Conservation (phyloP, 2,888 invertebrate genomes). For the Hetaerina titia region DNA sequence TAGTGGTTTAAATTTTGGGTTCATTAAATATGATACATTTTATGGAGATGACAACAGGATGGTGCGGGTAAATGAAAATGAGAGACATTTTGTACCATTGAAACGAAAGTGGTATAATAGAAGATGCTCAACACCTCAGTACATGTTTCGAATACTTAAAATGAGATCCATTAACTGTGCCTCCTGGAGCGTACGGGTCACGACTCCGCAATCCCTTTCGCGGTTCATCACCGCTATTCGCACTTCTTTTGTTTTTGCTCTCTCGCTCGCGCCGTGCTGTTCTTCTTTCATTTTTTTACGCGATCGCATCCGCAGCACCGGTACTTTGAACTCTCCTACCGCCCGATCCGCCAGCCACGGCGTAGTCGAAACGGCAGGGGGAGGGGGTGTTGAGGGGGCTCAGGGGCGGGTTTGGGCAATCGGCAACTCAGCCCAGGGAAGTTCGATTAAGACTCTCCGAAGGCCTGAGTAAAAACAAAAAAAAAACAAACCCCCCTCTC, state of each 20-base stretch:
- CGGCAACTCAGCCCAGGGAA: neutral
- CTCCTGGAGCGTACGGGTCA: neutral
- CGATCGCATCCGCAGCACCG: neutral
- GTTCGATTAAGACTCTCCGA: neutral
- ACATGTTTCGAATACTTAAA: no score
- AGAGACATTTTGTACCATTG: no score
- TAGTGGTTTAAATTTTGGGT: no score
- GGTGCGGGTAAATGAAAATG: no score
- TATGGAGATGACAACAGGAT: no score
- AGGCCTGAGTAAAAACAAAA: neutral
- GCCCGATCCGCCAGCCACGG: neutral
- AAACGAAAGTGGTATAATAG: no score
- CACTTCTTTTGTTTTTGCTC: neutral
- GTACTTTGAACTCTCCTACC: constrained; percentile 21
- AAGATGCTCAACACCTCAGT: no score
- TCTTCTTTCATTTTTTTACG: neutral
- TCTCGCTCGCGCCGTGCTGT: neutral
- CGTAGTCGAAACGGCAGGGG: neutral
- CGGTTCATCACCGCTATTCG: neutral
- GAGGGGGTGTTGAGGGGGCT: neutral
- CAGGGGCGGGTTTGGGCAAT: neutral
- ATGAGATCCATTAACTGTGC: no score
- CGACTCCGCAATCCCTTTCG: neutral
- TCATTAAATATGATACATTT: no score
- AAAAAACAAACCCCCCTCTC: neutral